Base-by-base conservation (phyloP, 2,797 vertebrate genomes). In the Philypnodon macrostomus region DNA sequence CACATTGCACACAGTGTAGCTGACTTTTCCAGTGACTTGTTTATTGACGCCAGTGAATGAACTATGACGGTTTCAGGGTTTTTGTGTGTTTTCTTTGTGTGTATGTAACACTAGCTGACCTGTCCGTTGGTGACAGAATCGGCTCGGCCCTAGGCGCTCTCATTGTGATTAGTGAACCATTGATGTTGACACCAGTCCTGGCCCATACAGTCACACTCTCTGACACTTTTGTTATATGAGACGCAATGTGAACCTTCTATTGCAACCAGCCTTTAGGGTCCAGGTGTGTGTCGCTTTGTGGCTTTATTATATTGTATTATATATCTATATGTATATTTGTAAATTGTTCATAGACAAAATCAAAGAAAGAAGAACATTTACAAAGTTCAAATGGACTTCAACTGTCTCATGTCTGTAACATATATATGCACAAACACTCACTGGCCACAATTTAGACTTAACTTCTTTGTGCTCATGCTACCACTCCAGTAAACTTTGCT, bases 111-210 rank as follows among this genome's bases (percentile, higher is more conserved):
- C 38, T n/a, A 72, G 42, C 44, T 16, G 2, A 21, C 62, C 56
- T n/a, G 47, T 65, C 59, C 29, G n/a, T 54, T 63, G 58, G 60
- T 44, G 59, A 58, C 69, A 70, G 19, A 18, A 34, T 58, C 47
- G 41, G 54, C 36, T 36, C 19, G 67, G 58, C 67, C 66, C 56
- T 31, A 12, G 40, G 67, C 39, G 1, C 48, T 70, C 56, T 63
- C 41, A 36, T 67, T 73, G 67, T 69, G 63, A 76, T 79, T 75
- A 63, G 57, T 60, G 54, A 84, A 59, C 70, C 75, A 62, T 71
- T 77, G 73, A 84, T 83, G 79, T 71, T 79, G 79, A 81, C 74
- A 70, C 70, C 71, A 73, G 74, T 77, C 73, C 68, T 34, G 18
- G 49, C 33, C 16, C 56, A 13, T 23, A 6, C 51, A 41, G 47